Conservation (phyloP, 2,113 vertebrate species). For the Eidolon helvum region DNA sequence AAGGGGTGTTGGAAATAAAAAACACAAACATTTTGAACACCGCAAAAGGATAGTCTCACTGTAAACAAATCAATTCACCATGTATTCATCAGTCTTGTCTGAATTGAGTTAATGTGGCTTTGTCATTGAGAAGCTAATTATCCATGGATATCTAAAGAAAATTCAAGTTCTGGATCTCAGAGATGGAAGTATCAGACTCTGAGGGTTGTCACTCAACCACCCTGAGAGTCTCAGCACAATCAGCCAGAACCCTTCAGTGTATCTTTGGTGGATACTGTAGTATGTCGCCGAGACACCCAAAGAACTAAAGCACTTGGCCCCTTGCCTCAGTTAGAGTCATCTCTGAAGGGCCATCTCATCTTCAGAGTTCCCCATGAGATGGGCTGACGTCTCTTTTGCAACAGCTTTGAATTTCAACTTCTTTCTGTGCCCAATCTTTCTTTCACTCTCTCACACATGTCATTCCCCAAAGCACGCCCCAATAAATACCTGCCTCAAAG, state of each 20-base stretch:
- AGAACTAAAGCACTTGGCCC: not conserved
- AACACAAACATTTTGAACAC: not conserved
- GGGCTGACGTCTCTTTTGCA: not conserved
- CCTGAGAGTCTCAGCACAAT: not conserved
- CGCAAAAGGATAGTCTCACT: not conserved
- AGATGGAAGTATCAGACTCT: not conserved
- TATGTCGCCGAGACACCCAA: not conserved
- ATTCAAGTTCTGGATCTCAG: not conserved
- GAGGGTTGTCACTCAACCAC: not conserved
- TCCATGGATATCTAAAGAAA: not conserved
- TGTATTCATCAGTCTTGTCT: not conserved
- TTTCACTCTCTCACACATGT: not conserved
- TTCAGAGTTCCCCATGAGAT: not conserved
- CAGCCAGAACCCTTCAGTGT: not conserved
- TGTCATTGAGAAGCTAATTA: not conserved
- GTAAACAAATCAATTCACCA: not conserved
- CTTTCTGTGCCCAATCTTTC: not conserved
- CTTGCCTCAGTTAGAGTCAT: not conserved
- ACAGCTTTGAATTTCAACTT: not conserved
- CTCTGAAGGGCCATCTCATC: not conserved
- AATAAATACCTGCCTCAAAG: not conserved
- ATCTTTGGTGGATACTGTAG: not conserved
- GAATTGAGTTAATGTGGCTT: not conserved
- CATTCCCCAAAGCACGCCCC: not conserved
- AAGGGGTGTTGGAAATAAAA: not conserved